These are phyloP conservation scores for Acropora tenuis DNA, from an alignment of 64 coral and sea anemone genomes.

Conservation along the genomic window DNA sequence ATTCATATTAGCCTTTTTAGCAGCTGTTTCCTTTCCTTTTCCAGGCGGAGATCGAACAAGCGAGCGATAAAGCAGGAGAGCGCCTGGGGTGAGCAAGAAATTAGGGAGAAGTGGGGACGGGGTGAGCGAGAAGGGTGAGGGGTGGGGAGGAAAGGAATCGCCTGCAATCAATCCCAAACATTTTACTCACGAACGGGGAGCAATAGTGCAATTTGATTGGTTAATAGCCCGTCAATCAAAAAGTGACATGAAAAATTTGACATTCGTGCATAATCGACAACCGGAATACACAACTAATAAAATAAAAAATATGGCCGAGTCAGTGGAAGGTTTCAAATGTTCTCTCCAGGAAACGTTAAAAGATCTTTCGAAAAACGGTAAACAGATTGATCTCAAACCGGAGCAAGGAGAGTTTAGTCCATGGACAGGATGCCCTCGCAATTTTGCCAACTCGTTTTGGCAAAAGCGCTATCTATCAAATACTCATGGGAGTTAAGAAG, in stretches of 20 bases:
- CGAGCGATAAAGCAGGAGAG: conserved; percentile 3
- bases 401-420: conserved; percentile 5
- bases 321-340: background rate
- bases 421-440: conserved; percentile 3
- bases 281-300: background rate
- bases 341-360: background rate
- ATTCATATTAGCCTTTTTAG: conserved; percentile 14
- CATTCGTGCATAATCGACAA: conserved; percentile 8
- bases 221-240: background rate
- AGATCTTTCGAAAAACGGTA: background rate
- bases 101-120: background rate
- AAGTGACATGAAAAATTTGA: background rate
- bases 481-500: background rate
- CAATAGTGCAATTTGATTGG: conserved; percentile 6
- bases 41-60: background rate
- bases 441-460: conserved; percentile 6
- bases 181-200: background rate
- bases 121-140: background rate
- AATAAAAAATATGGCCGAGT: background rate
- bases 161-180: conserved; percentile 7
- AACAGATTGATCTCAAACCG: background rate
- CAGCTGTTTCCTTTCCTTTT: background rate
- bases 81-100: conserved; percentile 14
- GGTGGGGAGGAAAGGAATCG: conserved; percentile 6
- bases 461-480: conserved; percentile 25